Evolutionary conservation across 2,888 invertebrate genomes (phyloP).

Genomic region (Thymelicus sylvestris): DNA sequence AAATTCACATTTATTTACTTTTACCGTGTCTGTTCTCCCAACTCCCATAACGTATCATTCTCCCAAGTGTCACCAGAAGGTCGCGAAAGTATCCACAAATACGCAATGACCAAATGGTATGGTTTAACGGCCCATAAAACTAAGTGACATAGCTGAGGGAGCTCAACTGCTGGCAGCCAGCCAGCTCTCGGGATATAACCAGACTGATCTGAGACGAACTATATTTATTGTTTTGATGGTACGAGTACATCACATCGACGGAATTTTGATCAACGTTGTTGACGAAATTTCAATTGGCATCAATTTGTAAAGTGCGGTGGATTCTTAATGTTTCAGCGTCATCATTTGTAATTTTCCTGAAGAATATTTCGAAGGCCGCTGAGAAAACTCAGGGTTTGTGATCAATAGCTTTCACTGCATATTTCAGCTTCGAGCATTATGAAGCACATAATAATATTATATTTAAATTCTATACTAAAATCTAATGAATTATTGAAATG

Average conservation of each 20-base stretch:
- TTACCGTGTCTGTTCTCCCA: neutral
- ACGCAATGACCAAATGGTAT: conserved; percentile 11
- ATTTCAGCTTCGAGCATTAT: too few species aligned
- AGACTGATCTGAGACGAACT: conserved; percentile 30
- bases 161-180: neutral
- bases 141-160: conserved; percentile 32
- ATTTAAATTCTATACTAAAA: too few species aligned
- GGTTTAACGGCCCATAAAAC: conserved; percentile 37
- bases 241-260: conserved; percentile 7
- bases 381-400: too few species aligned
- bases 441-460: too few species aligned
- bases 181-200: conserved; percentile 8
- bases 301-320: too few species aligned
- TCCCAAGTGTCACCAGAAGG: conserved; percentile 2
- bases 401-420: too few species aligned
- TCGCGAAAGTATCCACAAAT: conserved; percentile 26
- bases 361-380: too few species aligned
- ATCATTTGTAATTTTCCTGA: too few species aligned
- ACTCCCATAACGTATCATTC: neutral
- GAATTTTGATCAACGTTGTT: conserved; percentile 7
- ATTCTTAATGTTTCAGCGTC: too few species aligned
- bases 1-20: too few species aligned
- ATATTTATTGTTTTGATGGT: conserved; percentile 5
- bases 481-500: too few species aligned
- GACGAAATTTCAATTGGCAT: neutral